Evolutionary conservation across 2,888 invertebrate species (phyloP).

Genomic region (Augochlorella aurata): DNA sequence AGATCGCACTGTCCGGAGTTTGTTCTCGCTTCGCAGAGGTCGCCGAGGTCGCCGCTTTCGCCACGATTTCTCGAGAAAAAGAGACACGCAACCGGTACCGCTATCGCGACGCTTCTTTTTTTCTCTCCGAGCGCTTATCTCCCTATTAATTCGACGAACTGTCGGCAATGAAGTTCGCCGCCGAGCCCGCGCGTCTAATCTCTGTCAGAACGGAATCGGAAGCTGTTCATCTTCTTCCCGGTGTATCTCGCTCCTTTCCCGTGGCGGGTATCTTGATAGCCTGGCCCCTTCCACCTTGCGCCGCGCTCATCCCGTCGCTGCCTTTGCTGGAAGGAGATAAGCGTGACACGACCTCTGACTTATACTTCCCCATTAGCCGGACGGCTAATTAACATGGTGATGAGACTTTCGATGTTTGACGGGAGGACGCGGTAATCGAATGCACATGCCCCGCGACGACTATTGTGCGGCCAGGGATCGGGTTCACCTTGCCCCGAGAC

Average conservation of each 20-base stretch:
- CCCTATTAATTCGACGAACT: slow-evolving; percentile 43
- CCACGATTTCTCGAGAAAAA: not conserved
- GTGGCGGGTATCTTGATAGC: slow-evolving; percentile 37
- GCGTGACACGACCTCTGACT: slow-evolving; percentile 76
- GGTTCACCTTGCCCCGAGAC: not conserved
- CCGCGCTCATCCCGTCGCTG: slow-evolving; percentile 5
- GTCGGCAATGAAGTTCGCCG: slow-evolving; percentile 35
- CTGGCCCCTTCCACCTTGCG: not conserved
- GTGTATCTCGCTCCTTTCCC: slow-evolving; percentile 37
- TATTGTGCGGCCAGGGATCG: slow-evolving; percentile 13
- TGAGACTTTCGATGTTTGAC: slow-evolving; percentile 76
- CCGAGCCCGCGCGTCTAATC: slow-evolving; percentile 29
- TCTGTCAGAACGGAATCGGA: slow-evolving; percentile 41
- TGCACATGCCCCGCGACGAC: slow-evolving; percentile 58
- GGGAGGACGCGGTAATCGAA: slow-evolving; percentile 71
- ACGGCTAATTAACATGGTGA: slow-evolving; percentile 76
- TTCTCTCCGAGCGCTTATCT: slow-evolving; percentile 34
- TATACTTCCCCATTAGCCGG: slow-evolving; percentile 74
- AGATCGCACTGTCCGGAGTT: not conserved
- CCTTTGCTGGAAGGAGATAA: slow-evolving; percentile 65
- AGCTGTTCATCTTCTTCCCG: slow-evolving; percentile 48
- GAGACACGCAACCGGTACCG: not conserved
- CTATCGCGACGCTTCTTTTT: slow-evolving; percentile 9
- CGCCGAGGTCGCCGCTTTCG: not conserved
- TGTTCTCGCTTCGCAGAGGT: not conserved